Percentiles rank a stretch among this genome's conserved stretches.
These are phyloP conservation scores for Eupsittula cactorum DNA, from an alignment of 2,113 vertebrate genomes.

Conservation along the genomic window DNA sequence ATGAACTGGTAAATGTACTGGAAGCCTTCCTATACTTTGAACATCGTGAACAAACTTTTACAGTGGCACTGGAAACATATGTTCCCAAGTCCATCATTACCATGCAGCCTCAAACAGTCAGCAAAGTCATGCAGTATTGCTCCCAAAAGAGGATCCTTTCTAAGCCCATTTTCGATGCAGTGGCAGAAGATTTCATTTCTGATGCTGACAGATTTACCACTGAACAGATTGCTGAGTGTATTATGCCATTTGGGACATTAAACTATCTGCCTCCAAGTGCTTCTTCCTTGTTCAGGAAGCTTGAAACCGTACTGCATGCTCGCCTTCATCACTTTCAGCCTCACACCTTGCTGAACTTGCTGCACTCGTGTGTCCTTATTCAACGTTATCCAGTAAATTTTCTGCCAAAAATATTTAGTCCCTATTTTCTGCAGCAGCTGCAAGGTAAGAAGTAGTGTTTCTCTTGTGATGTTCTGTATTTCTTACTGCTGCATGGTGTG, in stretches of 20 bases:
- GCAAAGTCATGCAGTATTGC: slow-evolving; percentile 83
- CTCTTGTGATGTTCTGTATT: neutral
- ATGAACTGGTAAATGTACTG: slow-evolving; percentile 81
- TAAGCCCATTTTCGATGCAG: slow-evolving; percentile 77
- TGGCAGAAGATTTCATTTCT: slow-evolving; percentile 86
- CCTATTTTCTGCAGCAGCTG: slow-evolving; percentile 86
- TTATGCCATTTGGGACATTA: slow-evolving; percentile 85
- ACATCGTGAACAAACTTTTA: slow-evolving; percentile 79
- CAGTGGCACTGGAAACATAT: slow-evolving; percentile 78
- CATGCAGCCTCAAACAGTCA: slow-evolving; percentile 77
- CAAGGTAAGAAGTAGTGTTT: slow-evolving; percentile 78
- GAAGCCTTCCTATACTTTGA: slow-evolving; percentile 85
- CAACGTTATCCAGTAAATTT: slow-evolving; percentile 90
- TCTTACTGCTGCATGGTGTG: fast-evolving
- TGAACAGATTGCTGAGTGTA: slow-evolving; percentile 79
- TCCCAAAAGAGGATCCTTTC: slow-evolving; percentile 80
- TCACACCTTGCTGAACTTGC: slow-evolving; percentile 78
- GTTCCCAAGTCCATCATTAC: slow-evolving; percentile 65
- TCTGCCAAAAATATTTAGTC: slow-evolving; percentile 87
- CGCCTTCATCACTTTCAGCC: slow-evolving; percentile 83
- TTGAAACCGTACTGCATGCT: slow-evolving; percentile 79
- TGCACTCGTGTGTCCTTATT: slow-evolving; percentile 87
- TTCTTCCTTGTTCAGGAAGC: slow-evolving; percentile 80
- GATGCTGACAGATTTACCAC: slow-evolving; percentile 80
- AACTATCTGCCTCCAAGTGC: slow-evolving; percentile 87